phyloP scores from a whole-genome alignment of 2,113 vertebrate species.

The Pseudorhombus dupliciocellatus region DNA sequence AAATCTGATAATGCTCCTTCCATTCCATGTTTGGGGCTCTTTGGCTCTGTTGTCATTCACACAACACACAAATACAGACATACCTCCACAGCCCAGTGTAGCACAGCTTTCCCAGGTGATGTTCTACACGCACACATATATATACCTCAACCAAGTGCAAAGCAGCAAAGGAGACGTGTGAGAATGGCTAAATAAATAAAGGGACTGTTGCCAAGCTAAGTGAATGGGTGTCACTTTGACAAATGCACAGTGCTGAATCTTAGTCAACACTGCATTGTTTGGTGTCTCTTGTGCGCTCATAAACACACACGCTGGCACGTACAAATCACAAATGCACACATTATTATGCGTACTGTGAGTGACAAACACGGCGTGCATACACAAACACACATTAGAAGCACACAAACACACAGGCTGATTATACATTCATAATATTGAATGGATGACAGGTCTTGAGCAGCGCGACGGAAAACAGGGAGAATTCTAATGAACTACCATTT shows the following conservation, averaged over 20 bases:
- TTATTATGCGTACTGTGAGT: slow-evolving; percentile 59
- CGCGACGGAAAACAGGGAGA: slow-evolving; percentile 62
- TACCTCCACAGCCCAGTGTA: slow-evolving; percentile 9
- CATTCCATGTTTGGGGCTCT: slow-evolving; percentile 43
- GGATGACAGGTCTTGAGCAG: slow-evolving; percentile 73
- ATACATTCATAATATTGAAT: slow-evolving; percentile 78
- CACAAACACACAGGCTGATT: slow-evolving; percentile 69
- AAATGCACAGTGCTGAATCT: slow-evolving; percentile 70
- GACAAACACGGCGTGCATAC: slow-evolving; percentile 59
- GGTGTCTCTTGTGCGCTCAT: slow-evolving; percentile 43
- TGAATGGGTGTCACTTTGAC: slow-evolving; percentile 74
- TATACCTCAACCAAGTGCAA: slow-evolving; percentile 31
- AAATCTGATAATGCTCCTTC: slow-evolving; percentile 25
- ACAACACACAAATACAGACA: slow-evolving; percentile 1
- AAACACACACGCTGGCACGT: slow-evolving; percentile 39
- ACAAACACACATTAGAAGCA: slow-evolving; percentile 47
- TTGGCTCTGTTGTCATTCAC: slow-evolving; percentile 24
- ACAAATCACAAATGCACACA: slow-evolving; percentile 39
- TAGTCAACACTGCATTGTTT: slow-evolving; percentile 69
- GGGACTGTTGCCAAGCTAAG: slow-evolving; percentile 53
- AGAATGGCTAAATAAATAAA: slow-evolving; percentile 58
- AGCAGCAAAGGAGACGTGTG: slow-evolving; percentile 19
- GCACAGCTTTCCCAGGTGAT: slow-evolving; percentile 38
- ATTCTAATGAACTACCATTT: slow-evolving; percentile 73
- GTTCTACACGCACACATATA: slow-evolving; percentile 11